Base-by-base conservation (phyloP, 2,888 invertebrate species). In the Glyphotaelius pellucidus region DNA sequence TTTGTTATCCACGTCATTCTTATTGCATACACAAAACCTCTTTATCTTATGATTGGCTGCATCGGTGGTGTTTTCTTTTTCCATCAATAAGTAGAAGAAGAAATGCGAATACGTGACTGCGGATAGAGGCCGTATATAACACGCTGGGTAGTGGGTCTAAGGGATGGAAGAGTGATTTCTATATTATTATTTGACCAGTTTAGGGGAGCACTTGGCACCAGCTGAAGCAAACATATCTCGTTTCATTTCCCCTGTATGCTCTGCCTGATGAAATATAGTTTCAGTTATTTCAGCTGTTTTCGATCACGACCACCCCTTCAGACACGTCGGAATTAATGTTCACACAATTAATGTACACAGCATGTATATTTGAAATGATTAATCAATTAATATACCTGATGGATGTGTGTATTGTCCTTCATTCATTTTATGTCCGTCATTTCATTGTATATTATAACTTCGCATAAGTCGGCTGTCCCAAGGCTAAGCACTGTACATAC, bases 171-270 rank as follows among this genome's bases (percentile, higher is more conserved):
- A 79, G 67, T 79, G 88, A 88, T 88, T 88, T 79, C 79, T 88
- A 67, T 88, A 88, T 88, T 88, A 79, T 79, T 88, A 86, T 79
- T 52, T 52, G 88, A 88, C 52, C 88, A 52, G 67, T 88, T 31
- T 79, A 31, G 88, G 79, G 88, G 88, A 88, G 35, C 30, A 47
- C 86, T 67, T 67, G 52, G 67, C 67, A 30, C 86, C 86, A 42
- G 86, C 86, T 86, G 86, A 86, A 86, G 86, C 42, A 86, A 86
- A 86, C 86, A 86, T 86, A 86, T 86, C 86, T 86, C 42, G 42
- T 86, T 86, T 86, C 86, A 42, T 86, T 35, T 47, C 42, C 85
- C 86, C 86, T 15, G 15, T 42, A 42, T 42, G 32, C 35, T 86
- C 30, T n/a, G 38, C 15, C n/a, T 14, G 42, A 42, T 86, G 86